These are phyloP conservation scores for Syrmaticus mikado DNA, from an alignment of 2,113 vertebrate genomes.

Conservation along the genomic window DNA sequence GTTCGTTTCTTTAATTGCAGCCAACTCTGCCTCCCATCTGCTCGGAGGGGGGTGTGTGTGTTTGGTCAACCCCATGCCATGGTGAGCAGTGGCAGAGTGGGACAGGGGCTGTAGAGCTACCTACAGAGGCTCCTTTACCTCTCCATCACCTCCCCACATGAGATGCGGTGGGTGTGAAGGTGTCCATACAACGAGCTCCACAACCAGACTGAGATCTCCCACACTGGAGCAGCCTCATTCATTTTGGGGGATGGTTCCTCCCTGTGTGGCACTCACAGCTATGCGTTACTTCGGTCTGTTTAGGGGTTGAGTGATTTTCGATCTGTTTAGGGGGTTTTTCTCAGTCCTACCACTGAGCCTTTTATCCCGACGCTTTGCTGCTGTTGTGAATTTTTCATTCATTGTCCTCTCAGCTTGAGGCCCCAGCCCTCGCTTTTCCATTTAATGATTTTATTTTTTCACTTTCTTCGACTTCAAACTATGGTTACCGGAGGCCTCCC, in stretches of 20 bases:
- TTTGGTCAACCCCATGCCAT: fast-evolving
- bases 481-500: background rate
- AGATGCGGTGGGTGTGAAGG: fast-evolving
- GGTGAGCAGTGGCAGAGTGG: background rate
- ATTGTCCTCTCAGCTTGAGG: slow-evolving; percentile 45
- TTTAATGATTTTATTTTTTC: background rate
- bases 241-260: fast-evolving
- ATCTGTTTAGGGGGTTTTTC: background rate
- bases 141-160: fast-evolving
- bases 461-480: background rate
- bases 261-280: background rate
- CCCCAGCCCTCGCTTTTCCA: background rate
- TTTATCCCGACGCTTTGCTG: slow-evolving; percentile 3
- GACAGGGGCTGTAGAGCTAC: fast-evolving
- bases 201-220: fast-evolving
- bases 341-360: background rate
- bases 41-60: fast-evolving
- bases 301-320: background rate
- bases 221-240: background rate
- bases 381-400: slow-evolving; percentile 44
- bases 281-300: fast-evolving
- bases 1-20: background rate
- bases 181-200: background rate
- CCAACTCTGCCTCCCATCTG: background rate
- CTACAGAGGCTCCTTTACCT: background rate